Evolutionary conservation across 2,113 vertebrate genomes (phyloP).

Genomic region (Rhinichthys klamathensis): DNA sequence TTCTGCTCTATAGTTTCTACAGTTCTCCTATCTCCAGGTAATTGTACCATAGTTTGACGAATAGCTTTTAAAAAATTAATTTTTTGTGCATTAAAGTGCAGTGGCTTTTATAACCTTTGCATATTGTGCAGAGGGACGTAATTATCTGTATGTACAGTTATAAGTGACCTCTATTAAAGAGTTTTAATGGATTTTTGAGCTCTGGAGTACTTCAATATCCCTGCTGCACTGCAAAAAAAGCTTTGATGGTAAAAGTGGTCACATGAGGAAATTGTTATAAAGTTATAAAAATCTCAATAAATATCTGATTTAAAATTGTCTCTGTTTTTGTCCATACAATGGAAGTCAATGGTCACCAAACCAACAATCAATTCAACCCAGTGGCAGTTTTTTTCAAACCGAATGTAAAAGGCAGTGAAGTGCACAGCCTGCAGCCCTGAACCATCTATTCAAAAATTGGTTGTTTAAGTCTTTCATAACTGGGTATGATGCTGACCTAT

Average conservation of each 20-base stretch:
- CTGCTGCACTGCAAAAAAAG: conserved; percentile 54
- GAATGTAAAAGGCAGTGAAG: too few species aligned
- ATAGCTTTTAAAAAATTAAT: background rate
- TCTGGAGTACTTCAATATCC: conserved; percentile 60
- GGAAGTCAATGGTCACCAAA: background rate
- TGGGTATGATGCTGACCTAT: too few species aligned
- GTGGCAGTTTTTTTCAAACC: too few species aligned
- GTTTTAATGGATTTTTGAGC: conserved; percentile 67
- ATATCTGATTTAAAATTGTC: background rate
- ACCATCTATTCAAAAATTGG: too few species aligned
- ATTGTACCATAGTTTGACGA: background rate
- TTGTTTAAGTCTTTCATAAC: too few species aligned
- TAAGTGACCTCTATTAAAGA: conserved; percentile 69
- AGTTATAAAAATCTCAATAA: background rate
- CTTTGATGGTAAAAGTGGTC: conserved; percentile 12
- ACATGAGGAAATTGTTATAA: background rate
- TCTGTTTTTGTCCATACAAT: background rate
- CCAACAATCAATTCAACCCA: too few species aligned
- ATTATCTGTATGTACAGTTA: conserved; percentile 45
- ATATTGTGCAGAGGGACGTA: conserved; percentile 1
- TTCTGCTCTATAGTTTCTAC: background rate
- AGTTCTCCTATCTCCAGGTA: background rate
- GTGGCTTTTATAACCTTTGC: conserved; percentile 37
- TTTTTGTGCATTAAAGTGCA: background rate
- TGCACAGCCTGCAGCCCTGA: too few species aligned